Percentiles rank a stretch among this genome's conserved stretches.
Evolutionary conservation across 2,113 vertebrate species (phyloP).

Genomic region (Prunella fulvescens): DNA sequence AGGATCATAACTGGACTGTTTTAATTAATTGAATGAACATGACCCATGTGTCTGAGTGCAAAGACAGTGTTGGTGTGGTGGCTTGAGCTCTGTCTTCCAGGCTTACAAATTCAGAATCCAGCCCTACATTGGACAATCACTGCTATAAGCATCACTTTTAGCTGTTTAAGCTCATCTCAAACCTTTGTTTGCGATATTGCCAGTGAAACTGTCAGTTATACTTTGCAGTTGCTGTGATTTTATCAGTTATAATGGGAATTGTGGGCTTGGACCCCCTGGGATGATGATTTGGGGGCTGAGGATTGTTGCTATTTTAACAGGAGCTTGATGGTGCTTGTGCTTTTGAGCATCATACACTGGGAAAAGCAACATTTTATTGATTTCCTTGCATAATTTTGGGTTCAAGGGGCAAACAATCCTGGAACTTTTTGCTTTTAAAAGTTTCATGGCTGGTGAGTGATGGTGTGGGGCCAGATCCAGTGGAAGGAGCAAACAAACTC

Average conservation of each 20-base stretch:
- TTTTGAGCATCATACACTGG: accelerated
- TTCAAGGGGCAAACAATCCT: background rate
- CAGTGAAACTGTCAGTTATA: background rate
- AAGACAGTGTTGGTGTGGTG: accelerated
- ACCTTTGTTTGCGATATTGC: background rate
- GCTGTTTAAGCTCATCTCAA: background rate
- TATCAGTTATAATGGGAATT: background rate
- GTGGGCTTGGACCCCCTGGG: background rate
- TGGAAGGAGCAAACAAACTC: background rate
- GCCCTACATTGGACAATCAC: accelerated
- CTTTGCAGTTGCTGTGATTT: background rate
- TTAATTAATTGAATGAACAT: background rate
- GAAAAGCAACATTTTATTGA: background rate
- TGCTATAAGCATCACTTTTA: background rate
- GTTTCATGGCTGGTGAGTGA: accelerated
- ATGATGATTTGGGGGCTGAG: background rate
- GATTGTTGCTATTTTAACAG: background rate
- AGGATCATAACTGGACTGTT: background rate
- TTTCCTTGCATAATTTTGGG: background rate
- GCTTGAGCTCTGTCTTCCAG: background rate
- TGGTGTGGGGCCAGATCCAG: background rate
- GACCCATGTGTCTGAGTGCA: background rate
- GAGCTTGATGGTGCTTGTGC: background rate
- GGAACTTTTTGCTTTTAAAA: background rate
- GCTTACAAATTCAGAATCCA: background rate